phyloP scores from a whole-genome alignment of 2,113 vertebrate genomes.

The Smithornis capensis region DNA sequence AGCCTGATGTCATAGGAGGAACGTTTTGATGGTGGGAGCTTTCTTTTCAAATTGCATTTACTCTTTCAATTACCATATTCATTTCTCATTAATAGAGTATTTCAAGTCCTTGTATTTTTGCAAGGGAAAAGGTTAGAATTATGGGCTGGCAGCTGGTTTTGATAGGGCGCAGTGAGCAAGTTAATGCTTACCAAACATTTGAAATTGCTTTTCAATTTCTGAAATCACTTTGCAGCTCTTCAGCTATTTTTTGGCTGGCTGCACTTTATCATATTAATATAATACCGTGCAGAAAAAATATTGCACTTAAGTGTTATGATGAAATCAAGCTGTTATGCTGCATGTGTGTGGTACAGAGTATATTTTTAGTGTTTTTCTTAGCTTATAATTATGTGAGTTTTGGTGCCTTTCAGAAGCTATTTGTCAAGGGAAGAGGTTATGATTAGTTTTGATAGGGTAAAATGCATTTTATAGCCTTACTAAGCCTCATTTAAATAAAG shows the following conservation, averaged over 20 bases:
- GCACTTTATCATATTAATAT: constrained; percentile 64
- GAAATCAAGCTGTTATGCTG: constrained; percentile 60
- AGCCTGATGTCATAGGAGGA: neutral
- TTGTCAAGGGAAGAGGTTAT: constrained; percentile 67
- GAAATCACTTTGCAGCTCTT: constrained; percentile 22
- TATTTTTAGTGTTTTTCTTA: constrained; percentile 67
- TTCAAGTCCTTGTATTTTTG: constrained; percentile 34
- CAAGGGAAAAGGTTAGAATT: constrained; percentile 50
- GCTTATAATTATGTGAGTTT: constrained; percentile 67
- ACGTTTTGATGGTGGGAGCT: neutral
- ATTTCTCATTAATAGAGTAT: constrained; percentile 37
- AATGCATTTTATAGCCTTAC: constrained; percentile 37
- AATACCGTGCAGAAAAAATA: constrained; percentile 46
- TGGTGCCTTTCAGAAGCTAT: constrained; percentile 59
- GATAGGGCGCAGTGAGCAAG: neutral
- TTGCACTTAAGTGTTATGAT: constrained; percentile 43
- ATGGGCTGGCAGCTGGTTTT: constrained; percentile 49
- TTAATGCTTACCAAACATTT: constrained; percentile 26
- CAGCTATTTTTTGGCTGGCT: constrained; percentile 55
- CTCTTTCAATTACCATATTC: constrained; percentile 36
- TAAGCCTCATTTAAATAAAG: constrained; percentile 15
- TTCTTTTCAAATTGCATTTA: constrained; percentile 49
- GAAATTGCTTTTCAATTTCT: constrained; percentile 39
- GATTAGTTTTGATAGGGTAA: constrained; percentile 63
- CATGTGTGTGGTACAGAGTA: constrained; percentile 61